Conservation (phyloP, 2,113 vertebrate genomes). For the Rostratula benghalensis region DNA sequence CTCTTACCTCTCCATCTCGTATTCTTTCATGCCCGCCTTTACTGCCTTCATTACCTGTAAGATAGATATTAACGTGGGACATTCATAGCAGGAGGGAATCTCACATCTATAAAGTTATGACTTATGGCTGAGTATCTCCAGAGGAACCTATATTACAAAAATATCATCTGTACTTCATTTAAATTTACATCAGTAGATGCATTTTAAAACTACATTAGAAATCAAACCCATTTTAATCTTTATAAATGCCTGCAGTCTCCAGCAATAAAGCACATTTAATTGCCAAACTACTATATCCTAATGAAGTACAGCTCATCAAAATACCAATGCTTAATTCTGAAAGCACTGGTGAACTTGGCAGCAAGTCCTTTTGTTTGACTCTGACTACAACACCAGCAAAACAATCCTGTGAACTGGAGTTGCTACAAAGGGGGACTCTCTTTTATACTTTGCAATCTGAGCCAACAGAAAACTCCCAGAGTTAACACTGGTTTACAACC, state of each 20-base stretch:
- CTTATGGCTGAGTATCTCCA: not conserved
- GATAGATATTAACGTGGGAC: constrained; percentile 62
- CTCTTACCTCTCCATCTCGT: constrained; percentile 80
- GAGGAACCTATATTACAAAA: constrained; percentile 33
- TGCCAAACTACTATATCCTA: not conserved
- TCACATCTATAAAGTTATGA: constrained; percentile 45
- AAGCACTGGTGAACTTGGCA: not conserved
- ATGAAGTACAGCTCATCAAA: not conserved
- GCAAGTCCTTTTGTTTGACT: not conserved
- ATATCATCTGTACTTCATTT: not conserved
- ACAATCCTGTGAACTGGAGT: not conserved
- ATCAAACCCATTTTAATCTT: constrained; percentile 19
- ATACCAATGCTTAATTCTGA: not conserved
- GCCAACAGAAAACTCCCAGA: not conserved
- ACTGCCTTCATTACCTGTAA: constrained; percentile 84
- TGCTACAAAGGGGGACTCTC: not conserved
- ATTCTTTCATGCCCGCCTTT: constrained; percentile 82
- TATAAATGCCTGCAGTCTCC: not conserved
- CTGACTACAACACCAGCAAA: not conserved
- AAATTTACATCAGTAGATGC: constrained; percentile 4
- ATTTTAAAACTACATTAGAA: constrained; percentile 16
- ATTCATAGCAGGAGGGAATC: constrained; percentile 31
- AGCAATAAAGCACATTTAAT: not conserved
- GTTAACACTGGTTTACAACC: not conserved
- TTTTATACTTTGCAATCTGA: not conserved